Conservation (phyloP, 2,797 vertebrate genomes). For the Sebastes nivosus region DNA sequence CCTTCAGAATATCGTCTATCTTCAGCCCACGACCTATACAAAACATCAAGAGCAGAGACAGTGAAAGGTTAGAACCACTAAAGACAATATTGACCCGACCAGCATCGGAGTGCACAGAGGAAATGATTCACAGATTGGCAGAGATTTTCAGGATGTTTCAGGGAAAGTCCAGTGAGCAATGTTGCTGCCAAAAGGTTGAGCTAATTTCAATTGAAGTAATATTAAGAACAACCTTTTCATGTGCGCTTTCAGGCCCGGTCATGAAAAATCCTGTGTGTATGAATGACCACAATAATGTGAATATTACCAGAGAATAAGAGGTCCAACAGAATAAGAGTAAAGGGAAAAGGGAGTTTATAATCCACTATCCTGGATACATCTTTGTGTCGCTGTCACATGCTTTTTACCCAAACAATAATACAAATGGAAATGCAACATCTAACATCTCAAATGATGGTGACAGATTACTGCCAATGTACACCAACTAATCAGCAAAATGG, state of each 20-base stretch:
- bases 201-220: background rate
- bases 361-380: background rate
- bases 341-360: background rate
- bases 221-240: background rate
- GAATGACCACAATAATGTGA: background rate
- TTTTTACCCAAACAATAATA: background rate
- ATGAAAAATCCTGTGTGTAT: background rate
- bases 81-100: conserved; percentile 13
- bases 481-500: background rate
- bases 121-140: conserved; percentile 47
- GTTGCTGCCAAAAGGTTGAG: background rate
- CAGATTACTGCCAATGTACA: background rate
- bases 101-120: conserved; percentile 17
- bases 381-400: background rate
- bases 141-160: background rate
- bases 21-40: conserved; percentile 88
- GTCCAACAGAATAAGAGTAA: background rate
- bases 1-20: conserved; percentile 90
- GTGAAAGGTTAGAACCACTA: background rate
- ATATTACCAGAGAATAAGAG: background rate
- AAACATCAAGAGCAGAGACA: conserved; percentile 5
- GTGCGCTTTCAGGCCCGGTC: background rate
- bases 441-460: background rate
- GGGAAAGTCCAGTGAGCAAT: conserved; percentile 7
- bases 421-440: background rate